These are phyloP conservation scores for Deilephila porcellus DNA, from an alignment of 2,888 invertebrate genomes.

Conservation along the genomic window DNA sequence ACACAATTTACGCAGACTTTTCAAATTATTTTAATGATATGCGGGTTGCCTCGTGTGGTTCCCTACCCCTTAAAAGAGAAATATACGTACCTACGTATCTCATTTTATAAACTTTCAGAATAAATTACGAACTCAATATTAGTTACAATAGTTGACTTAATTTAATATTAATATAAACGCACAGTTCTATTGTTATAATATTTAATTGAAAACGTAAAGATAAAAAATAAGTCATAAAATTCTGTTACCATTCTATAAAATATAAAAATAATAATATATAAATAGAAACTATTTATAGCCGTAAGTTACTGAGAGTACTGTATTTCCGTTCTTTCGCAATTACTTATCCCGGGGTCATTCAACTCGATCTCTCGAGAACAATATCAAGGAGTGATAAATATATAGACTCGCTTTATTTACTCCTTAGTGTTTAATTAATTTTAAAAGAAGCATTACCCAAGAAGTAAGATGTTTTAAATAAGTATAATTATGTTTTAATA, in stretches of 20 bases:
- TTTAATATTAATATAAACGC: too few species aligned
- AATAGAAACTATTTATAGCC: too few species aligned
- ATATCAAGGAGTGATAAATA: neutral
- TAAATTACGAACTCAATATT: neutral
- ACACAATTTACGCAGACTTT: neutral
- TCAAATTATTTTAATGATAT: conserved; percentile 21
- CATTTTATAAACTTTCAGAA: neutral
- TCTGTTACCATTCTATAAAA: neutral
- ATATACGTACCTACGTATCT: neutral
- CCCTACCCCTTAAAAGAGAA: neutral
- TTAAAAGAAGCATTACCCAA: too few species aligned
- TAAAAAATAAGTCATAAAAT: neutral
- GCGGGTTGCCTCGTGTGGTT: conserved; percentile 7
- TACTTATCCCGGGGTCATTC: neutral
- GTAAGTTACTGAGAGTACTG: neutral
- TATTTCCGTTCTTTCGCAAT: neutral
- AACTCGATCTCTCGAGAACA: neutral
- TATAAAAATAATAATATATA: too few species aligned
- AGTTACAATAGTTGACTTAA: neutral
- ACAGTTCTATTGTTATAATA: too few species aligned
- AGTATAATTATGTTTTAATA: too few species aligned
- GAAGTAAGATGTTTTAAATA: too few species aligned
- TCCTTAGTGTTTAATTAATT: too few species aligned
- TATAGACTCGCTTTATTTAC: neutral
- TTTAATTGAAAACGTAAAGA: too few species aligned